A percentile compares a stretch with the other conserved stretches of the same genome.
These are phyloP conservation scores for Scatophagus argus DNA, from an alignment of 2,113 vertebrate species.

Conservation along the genomic window DNA sequence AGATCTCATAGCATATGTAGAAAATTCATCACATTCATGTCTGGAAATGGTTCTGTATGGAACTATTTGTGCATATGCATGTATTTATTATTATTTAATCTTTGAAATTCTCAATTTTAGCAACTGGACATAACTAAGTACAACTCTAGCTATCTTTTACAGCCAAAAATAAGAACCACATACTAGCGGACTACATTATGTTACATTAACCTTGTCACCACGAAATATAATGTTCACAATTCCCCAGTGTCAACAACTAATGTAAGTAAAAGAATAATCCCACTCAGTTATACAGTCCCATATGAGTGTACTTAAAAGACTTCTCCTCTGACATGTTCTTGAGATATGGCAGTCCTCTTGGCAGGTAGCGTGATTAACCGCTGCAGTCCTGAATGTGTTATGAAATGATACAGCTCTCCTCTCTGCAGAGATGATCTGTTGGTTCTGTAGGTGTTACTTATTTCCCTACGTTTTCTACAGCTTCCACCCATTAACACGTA, in stretches of 20 bases:
- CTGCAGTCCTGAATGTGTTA: constrained; percentile 79
- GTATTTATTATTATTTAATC: constrained; percentile 14
- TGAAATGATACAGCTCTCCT: constrained; percentile 78
- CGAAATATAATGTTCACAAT: constrained; percentile 63
- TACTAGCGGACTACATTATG: constrained; percentile 54
- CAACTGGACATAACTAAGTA: constrained; percentile 39
- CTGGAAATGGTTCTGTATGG: constrained; percentile 43
- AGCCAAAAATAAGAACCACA: constrained; percentile 31
- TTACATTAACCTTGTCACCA: constrained; percentile 67
- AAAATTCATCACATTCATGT: constrained; percentile 36
- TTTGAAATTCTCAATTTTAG: constrained; percentile 18
- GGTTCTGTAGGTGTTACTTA: constrained; percentile 82
- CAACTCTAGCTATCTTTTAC: constrained; percentile 16
- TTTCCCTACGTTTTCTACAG: constrained; percentile 81
- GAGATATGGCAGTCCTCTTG: constrained; percentile 72
- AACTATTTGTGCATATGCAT: constrained; percentile 7
- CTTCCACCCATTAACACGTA: constrained; percentile 84
- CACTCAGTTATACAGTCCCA: constrained; percentile 67
- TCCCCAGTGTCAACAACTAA: constrained; percentile 71
- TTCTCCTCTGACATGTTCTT: constrained; percentile 74
- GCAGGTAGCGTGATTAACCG: constrained; percentile 83
- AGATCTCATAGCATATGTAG: constrained; percentile 36
- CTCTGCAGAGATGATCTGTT: constrained; percentile 76
- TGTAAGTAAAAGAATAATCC: constrained; percentile 67
- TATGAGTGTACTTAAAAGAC: constrained; percentile 75